phyloP scores from a whole-genome alignment of 1,140 invertebrate species.

The Drosophila tani region DNA sequence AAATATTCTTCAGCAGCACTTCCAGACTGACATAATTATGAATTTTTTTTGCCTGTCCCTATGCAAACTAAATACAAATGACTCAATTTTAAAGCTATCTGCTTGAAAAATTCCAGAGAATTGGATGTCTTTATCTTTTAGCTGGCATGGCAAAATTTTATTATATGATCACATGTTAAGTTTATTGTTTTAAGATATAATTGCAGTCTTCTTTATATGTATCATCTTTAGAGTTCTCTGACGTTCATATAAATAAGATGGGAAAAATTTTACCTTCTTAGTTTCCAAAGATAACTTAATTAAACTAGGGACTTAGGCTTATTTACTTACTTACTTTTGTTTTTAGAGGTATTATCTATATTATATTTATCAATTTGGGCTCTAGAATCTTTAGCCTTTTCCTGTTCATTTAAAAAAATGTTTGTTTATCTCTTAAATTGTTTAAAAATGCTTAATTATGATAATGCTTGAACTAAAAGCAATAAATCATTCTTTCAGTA shows the following conservation, averaged over 20 bases:
- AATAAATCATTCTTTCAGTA: neutral
- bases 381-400: no score
- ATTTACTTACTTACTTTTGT: no score
- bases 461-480: neutral
- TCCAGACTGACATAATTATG: neutral
- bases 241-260: neutral
- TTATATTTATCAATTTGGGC: no score
- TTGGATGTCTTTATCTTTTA: neutral
- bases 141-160: neutral
- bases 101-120: neutral
- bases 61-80: neutral
- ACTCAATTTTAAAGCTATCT: neutral
- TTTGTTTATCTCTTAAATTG: no score
- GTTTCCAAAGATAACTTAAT: neutral
- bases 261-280: neutral
- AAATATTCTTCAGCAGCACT: neutral
- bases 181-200: neutral
- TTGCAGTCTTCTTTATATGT: neutral
- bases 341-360: neutral
- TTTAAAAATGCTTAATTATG: no score
- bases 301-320: no score
- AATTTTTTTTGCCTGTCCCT: neutral
- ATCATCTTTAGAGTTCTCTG: neutral
- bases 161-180: neutral
- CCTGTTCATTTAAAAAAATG: no score